Evolutionary conservation across 53 echinoderm and acorn worm genomes (phyloP).

Genomic region (Crossaster papposus): DNA sequence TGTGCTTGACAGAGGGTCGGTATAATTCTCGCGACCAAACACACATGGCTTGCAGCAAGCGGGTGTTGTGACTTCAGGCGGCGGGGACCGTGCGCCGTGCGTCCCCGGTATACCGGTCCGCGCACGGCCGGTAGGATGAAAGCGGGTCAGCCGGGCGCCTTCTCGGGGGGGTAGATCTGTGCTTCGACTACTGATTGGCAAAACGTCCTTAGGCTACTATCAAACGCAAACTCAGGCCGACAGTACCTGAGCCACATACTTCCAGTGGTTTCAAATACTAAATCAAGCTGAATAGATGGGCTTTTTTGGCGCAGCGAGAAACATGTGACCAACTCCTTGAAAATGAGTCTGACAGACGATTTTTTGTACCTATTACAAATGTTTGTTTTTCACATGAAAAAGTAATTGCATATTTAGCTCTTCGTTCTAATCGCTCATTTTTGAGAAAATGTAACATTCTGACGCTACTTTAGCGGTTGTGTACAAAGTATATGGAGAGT

Average conservation of each 20-base stretch:
- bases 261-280: not conserved
- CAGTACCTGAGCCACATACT: not conserved
- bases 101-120: not conserved
- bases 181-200: slow-evolving; percentile 1
- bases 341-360: no score
- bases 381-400: no score
- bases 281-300: not conserved
- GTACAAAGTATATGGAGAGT: no score
- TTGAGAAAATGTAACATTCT: no score
- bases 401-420: no score
- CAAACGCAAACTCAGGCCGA: not conserved
- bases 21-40: not conserved
- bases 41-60: not conserved
- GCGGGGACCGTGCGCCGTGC: not conserved
- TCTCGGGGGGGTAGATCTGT: not conserved
- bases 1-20: not conserved
- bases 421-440: no score
- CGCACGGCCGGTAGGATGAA: not conserved
- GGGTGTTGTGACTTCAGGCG: not conserved
- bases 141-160: slow-evolving; percentile 23
- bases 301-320: not conserved
- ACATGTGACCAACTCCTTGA: no score
- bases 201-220: not conserved
- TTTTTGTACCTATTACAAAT: no score
- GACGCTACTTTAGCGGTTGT: no score